These are phyloP conservation scores for Pteronura brasiliensis DNA, from an alignment of 2,113 vertebrate species.

Conservation along the genomic window DNA sequence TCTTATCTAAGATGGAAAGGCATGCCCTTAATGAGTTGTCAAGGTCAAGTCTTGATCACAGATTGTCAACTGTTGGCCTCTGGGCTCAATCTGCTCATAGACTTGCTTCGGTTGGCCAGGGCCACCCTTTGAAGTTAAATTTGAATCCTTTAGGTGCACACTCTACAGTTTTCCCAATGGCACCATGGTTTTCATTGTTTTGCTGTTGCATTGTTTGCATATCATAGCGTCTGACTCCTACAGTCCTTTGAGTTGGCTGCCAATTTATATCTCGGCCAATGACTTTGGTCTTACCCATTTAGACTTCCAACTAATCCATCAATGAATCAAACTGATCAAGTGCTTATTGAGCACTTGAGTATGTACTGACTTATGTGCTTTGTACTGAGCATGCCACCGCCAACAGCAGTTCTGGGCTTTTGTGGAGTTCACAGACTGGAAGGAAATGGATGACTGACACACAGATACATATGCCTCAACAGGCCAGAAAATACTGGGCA, in stretches of 20 bases:
- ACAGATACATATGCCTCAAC: fast-evolving
- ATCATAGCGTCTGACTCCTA: neutral
- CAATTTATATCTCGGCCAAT: neutral
- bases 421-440: neutral
- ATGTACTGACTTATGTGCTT: neutral
- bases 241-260: neutral
- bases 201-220: neutral
- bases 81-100: neutral
- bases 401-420: neutral
- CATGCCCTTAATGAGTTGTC: neutral
- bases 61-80: too few species aligned
- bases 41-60: neutral
- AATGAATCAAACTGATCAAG: neutral
- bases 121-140: neutral
- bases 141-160: neutral
- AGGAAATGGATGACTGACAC: neutral
- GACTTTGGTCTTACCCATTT: neutral
- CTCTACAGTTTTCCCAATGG: fast-evolving
- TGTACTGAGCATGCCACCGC: fast-evolving
- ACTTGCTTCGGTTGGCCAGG: neutral
- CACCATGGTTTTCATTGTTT: neutral
- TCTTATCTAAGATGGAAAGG: neutral
- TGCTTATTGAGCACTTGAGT: neutral
- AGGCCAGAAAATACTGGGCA: neutral
- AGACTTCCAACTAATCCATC: neutral